A percentile compares a stretch with the other conserved stretches of the same genome.
These are phyloP conservation scores for Phalacrocorax aristotelis DNA, from an alignment of 2,113 vertebrate species.

Conservation along the genomic window DNA sequence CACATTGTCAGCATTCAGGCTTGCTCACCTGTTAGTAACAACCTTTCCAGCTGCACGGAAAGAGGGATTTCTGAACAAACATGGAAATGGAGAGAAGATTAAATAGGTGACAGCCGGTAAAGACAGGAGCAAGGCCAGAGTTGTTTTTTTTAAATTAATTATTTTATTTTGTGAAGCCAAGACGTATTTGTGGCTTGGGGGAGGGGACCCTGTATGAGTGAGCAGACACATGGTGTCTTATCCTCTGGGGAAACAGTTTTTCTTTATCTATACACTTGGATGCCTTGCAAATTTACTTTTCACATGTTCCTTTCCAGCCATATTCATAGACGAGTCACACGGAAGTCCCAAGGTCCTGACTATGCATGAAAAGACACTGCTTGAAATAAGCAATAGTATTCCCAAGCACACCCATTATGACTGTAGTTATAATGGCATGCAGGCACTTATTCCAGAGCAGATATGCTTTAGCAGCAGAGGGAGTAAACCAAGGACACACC, in stretches of 20 bases:
- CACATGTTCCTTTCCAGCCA: background rate
- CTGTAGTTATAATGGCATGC: too few species aligned
- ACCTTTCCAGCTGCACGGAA: conserved; percentile 12
- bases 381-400: background rate
- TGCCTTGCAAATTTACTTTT: background rate
- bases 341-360: background rate
- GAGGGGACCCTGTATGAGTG: background rate
- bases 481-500: background rate
- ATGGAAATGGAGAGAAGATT: background rate
- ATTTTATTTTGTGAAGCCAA: background rate
- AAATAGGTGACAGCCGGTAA: background rate
- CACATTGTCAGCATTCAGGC: background rate
- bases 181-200: background rate
- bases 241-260: background rate
- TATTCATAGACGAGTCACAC: background rate
- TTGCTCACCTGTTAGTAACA: background rate
- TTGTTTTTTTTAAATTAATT: background rate
- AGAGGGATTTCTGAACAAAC: conserved; percentile 22
- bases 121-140: background rate
- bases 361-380: background rate
- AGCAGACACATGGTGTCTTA: background rate
- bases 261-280: background rate
- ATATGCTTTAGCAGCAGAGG: background rate
- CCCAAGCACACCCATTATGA: background rate
- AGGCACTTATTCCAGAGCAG: background rate